Evolutionary conservation across 2,797 vertebrate species (phyloP), one percentile per base, ranked within the genome.

Genomic region (Lacerta bilineata): DNA sequence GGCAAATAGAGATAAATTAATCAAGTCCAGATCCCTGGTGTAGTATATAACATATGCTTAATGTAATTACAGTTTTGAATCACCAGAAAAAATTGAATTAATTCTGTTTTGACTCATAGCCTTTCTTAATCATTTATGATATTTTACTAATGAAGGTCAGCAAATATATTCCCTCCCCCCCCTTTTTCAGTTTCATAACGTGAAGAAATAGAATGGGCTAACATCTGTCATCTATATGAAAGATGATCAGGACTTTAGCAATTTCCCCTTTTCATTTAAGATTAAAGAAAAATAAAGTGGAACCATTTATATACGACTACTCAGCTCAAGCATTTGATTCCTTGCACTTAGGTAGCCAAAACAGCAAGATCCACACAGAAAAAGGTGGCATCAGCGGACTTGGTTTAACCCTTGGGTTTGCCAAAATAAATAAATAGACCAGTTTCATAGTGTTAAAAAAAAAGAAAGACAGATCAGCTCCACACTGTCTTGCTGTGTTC

Each of bases 1-100:
- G 71, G 86, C 77, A 90, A 90, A 90, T 69, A 87, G 77, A 90
- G 64, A 89, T 90, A 86, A 87, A 90, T 79, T 90, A 86, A 90
- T 87, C 80, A 86, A 90, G 66, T 77, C n/a, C 39, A 83, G 84
- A 86, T 90, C 74, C 85, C 84, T 90, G 72, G 66, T 86, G 80
- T 78, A 83, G 85, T 86, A 79, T 90, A 71, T 83, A 90, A 87
- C 88, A 86, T 75, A 69, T 77, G 86, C 86, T 90, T 87, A 87
- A 81, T 87, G 83, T 85, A 87, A 87, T 90, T 87, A 85, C 77
- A 85, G 71, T 59, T 88, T 85, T 66, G 50, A 75, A 84, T 87
- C 61, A 61, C 82, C 46, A 77, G 86, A 85, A 90, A 86, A 88
- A 86, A 82, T 76, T 85, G 46, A 86, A 90, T 88, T 88, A 86